Base-by-base conservation (phyloP, 2,888 invertebrate species). In the Abrostola triplasia region DNA sequence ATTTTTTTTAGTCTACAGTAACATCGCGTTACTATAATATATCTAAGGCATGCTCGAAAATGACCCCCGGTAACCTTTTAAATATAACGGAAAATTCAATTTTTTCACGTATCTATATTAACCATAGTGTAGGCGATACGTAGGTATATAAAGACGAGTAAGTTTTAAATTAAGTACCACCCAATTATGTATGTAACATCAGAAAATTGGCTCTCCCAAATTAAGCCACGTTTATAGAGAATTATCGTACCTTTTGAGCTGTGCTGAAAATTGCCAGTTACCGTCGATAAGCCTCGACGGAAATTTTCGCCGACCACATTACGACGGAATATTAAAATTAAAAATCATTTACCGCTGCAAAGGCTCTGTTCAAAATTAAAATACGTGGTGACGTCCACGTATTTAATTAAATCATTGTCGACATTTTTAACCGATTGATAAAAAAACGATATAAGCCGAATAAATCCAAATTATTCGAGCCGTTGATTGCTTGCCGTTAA, bases 401-500 rank as follows among this genome's bases (percentile, higher is more conserved):
- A 63, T 64, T 72, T 75, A 73, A 77, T 77, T 70, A 70, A 75
- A 76, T 66, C 64, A 59, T 59, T 75, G 64, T 59, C 62, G 68
- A 75, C 77, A 62, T 67, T 76, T 68, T 58, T 52, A 49, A 64
- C 59, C 68, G 71, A 78, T 79, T 76, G 73, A 76, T 78, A 73
- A 82, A 83, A 82, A 73, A 73, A 53, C 66, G 71, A 79, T 71
- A 68, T 69, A 70, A 74, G 73, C 70, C 75, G 81, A 80, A 88
- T 87, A 85, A 89, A 88, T 83, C 80, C 80, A 83, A 82, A 85
- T 87, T 85, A 87, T 73, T 73, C 84, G 84, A 84, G 80, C 78
- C 86, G 87, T 84, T 90, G 88, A 91, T 90, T 88, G 89, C 83
- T 79, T 80, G 80, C 83, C 89, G 88, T 92, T 91, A 90, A 91